Conservation (phyloP, 1,140 invertebrate species). For the Octopus sinensis region DNA sequence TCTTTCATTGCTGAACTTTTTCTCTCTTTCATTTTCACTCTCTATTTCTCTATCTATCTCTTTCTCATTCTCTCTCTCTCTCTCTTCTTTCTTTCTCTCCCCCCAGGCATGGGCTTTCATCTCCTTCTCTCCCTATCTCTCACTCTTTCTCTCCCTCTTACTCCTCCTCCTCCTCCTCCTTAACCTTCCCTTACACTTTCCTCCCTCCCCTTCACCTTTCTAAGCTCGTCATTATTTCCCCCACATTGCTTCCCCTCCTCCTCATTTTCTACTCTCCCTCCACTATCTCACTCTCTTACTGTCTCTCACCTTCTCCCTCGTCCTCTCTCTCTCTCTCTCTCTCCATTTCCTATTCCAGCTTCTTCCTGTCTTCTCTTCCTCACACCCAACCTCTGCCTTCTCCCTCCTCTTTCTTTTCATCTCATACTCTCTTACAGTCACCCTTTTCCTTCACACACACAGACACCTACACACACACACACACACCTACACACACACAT, state of each 20-base stretch:
- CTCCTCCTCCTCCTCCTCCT: neutral
- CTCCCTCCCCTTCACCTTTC: neutral
- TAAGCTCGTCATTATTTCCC: neutral
- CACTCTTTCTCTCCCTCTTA: neutral
- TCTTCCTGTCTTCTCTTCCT: neutral
- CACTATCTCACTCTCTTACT: neutral
- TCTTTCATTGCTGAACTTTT: neutral
- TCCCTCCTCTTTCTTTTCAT: neutral
- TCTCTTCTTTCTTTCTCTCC: neutral
- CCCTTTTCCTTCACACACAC: neutral
- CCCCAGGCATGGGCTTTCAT: neutral
- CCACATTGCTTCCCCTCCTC: neutral
- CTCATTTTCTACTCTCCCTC: neutral
- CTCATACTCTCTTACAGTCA: neutral
- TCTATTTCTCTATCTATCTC: neutral
- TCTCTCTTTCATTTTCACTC: neutral
- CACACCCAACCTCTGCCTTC: neutral
- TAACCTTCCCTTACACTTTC: neutral
- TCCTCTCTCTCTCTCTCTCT: neutral
- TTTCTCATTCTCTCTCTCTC: neutral
- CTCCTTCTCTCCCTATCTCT: neutral
- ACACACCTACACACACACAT: too few species aligned
- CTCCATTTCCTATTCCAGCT: neutral
- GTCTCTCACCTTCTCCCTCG: neutral
- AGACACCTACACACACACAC: too few species aligned